Evolutionary conservation across 2,888 invertebrate genomes (phyloP).

Genomic region (Toxonevra muliebris): DNA sequence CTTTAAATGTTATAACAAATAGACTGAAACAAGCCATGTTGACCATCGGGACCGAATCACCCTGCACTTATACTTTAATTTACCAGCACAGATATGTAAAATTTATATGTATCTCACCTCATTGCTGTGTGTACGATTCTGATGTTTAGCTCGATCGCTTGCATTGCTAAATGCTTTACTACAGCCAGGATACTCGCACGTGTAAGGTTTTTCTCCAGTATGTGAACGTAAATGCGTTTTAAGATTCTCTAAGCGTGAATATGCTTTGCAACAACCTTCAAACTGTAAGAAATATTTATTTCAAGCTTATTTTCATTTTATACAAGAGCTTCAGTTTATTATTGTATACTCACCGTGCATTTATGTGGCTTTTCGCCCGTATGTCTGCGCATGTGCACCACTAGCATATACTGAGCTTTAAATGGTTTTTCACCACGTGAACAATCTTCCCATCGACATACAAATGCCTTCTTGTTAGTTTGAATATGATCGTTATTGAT

Average conservation of each 20-base stretch:
- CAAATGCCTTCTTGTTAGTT: constrained; percentile 94
- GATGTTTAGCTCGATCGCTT: constrained; percentile 98
- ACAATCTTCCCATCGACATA: constrained; percentile 97
- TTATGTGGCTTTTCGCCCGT: constrained; percentile 99
- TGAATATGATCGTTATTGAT: constrained; percentile 97
- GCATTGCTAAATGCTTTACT: constrained; percentile 99
- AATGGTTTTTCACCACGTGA: constrained; percentile 97
- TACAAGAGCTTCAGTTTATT: neutral
- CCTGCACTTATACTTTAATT: too few relatives aligned
- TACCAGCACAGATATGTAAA: too few relatives aligned
- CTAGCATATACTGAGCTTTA: constrained; percentile 99
- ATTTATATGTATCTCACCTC: constrained; percentile 78
- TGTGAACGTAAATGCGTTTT: constrained; percentile 97
- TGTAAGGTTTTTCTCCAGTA: constrained; percentile 98
- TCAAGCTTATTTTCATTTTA: neutral
- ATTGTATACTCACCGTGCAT: constrained; percentile 91
- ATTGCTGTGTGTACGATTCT: constrained; percentile 98
- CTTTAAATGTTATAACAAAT: too few relatives aligned
- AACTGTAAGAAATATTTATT: constrained; percentile 69
- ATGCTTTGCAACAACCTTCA: constrained; percentile 96
- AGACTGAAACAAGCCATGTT: too few relatives aligned
- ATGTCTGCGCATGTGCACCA: constrained; percentile 95
- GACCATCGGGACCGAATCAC: too few relatives aligned
- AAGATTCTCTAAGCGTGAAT: constrained; percentile 95
- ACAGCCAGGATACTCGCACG: constrained; percentile 97